A percentile compares a stretch with the other conserved stretches of the same genome.
Conservation (phyloP, 92 coral and sea anemone species). For the Metridium senile region DNA sequence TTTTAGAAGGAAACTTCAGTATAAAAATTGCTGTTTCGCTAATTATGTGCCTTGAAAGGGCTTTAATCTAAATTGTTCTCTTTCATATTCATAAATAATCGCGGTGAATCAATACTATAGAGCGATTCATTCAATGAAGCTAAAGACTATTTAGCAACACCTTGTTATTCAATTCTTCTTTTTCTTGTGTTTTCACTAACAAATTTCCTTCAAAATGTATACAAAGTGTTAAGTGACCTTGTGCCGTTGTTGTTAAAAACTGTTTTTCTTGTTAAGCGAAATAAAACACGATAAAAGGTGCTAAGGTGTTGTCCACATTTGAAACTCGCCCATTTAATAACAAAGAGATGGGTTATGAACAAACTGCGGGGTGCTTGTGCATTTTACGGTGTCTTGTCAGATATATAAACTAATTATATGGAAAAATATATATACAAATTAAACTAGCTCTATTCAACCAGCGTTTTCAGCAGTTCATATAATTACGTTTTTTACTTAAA, state of each 20-base stretch:
- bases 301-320: constrained; percentile 34
- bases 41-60: not conserved
- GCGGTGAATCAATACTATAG: constrained; percentile 17
- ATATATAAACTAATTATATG: not conserved
- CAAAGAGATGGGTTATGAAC: constrained; percentile 18
- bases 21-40: too few species aligned
- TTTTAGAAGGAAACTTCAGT: not conserved
- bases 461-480: not conserved
- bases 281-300: not conserved
- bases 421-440: not conserved
- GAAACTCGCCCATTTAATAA: not conserved
- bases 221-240: not conserved
- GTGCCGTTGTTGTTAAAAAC: not conserved
- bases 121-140: constrained; percentile 24
- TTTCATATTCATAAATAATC: constrained; percentile 2
- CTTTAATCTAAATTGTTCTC: not conserved
- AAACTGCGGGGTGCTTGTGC: constrained; percentile 22
- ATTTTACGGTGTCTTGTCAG: constrained; percentile 1
- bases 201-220: not conserved
- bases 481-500: not conserved
- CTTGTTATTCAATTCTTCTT: not conserved
- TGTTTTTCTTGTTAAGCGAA: not conserved
- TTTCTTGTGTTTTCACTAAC: not conserved
- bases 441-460: too few species aligned
- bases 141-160: constrained; percentile 15